phyloP scores from a whole-genome alignment of 2,888 invertebrate genomes.

The Parapristionchus giblindavisi region DNA sequence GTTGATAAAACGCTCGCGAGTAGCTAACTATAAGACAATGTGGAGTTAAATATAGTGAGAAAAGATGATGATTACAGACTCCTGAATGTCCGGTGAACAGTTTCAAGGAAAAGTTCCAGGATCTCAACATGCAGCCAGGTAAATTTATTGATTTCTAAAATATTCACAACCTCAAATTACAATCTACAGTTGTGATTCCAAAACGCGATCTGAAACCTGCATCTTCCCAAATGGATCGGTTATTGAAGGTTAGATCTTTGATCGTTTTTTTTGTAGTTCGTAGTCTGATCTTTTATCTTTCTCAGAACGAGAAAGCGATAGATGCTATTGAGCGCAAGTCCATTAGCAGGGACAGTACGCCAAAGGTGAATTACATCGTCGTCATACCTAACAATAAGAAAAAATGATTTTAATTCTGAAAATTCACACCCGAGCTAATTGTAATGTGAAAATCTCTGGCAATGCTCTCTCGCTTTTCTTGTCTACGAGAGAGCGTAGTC shows the following conservation, averaged over 20 bases:
- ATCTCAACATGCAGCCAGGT: slow-evolving; percentile 28
- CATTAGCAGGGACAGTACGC: slow-evolving; percentile 13
- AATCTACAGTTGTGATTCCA: slow-evolving; percentile 39
- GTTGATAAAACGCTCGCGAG: too few species aligned
- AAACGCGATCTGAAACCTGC: slow-evolving; percentile 39
- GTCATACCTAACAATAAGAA: too few species aligned
- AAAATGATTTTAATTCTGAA: too few species aligned
- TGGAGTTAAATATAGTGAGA: neutral
- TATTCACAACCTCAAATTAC: neutral
- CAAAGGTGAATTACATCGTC: slow-evolving; percentile 15
- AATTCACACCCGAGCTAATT: too few species aligned
- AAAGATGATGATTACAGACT: slow-evolving; percentile 13
- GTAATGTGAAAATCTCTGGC: too few species aligned
- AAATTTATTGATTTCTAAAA: neutral
- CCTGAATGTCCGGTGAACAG: slow-evolving; percentile 18
- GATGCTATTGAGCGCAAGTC: slow-evolving; percentile 32
- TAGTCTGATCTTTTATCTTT: too few species aligned
- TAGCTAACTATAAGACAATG: too few species aligned
- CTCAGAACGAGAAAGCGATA: slow-evolving; percentile 28
- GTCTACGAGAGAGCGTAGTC: too few species aligned
- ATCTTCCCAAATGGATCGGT: slow-evolving; percentile 41
- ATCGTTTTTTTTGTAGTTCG: too few species aligned
- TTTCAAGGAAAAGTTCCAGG: slow-evolving; percentile 27
- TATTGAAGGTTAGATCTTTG: slow-evolving; percentile 31
- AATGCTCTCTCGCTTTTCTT: too few species aligned